Percentiles rank a stretch among this genome's conserved stretches.
phyloP scores from a whole-genome alignment of 2,797 vertebrate genomes.

The Mormyrops attenuatus region DNA sequence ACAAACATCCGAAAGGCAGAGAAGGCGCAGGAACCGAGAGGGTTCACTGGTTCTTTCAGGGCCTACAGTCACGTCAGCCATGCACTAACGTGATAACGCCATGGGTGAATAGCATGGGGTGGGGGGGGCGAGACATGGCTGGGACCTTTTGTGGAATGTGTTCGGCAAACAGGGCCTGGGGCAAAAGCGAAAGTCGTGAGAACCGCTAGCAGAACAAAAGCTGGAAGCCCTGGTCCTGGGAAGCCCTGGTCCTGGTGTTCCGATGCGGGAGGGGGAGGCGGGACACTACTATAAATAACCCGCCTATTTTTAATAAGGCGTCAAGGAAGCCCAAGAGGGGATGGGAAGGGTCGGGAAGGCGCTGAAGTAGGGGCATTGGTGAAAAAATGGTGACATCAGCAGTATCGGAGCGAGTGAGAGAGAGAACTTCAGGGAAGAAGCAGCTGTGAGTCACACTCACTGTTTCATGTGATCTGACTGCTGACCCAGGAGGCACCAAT shows the following conservation, averaged over 20 bases:
- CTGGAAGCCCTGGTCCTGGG: conserved; percentile 16
- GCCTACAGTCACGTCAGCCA: background rate
- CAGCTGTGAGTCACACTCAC: conserved; percentile 1
- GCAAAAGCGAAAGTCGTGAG: background rate
- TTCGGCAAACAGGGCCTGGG: conserved; percentile 2
- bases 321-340: background rate
- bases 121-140: background rate
- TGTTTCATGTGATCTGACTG: conserved; percentile 9
- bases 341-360: background rate
- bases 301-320: background rate
- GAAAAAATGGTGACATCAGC: background rate
- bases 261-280: no score
- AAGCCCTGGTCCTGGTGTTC: no score
- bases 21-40: background rate
- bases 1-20: conserved; percentile 36
- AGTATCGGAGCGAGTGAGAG: background rate
- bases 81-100: background rate
- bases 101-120: background rate
- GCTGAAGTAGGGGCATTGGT: background rate
- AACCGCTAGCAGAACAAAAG: conserved; percentile 16
- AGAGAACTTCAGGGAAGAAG: background rate
- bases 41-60: background rate
- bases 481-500: background rate
- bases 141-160: conserved; percentile 31
- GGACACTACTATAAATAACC: background rate